phyloP scores from a whole-genome alignment of 1,140 invertebrate genomes.

The Thaumatotibia leucotreta region DNA sequence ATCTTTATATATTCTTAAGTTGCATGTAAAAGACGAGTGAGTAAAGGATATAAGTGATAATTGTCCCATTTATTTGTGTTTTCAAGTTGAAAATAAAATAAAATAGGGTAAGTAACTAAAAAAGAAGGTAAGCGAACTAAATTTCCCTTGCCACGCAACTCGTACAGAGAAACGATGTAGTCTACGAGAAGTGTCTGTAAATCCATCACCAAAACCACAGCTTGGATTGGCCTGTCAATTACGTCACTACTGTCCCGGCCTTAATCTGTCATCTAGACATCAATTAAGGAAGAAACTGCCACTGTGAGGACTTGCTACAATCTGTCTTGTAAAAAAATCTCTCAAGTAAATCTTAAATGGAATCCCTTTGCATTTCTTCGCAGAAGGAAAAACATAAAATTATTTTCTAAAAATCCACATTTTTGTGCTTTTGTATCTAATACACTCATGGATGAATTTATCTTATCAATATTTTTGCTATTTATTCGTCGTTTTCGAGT shows the following conservation, averaged over 20 bases:
- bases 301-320: constrained; percentile 38
- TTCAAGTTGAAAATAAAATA: too few species aligned
- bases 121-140: background rate
- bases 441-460: background rate
- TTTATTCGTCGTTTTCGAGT: constrained; percentile 21
- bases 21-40: too few species aligned
- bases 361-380: constrained; percentile 15
- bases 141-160: background rate
- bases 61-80: too few species aligned
- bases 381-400: constrained; percentile 2
- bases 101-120: too few species aligned
- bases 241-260: constrained; percentile 54
- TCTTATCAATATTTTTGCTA: constrained; percentile 23
- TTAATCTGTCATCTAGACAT: constrained; percentile 70
- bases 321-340: constrained; percentile 51
- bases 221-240: constrained; percentile 70
- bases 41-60: too few species aligned
- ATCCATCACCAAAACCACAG: constrained; percentile 54
- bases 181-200: background rate
- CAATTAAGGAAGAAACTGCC: constrained; percentile 64
- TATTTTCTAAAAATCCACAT: background rate
- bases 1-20: too few species aligned
- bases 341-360: constrained; percentile 22
- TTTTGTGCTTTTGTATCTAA: background rate
- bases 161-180: background rate